Evolutionary conservation across 2,113 vertebrate genomes (phyloP), one percentile per base, ranked within the genome.

Genomic region (Phodopus roborovskii): DNA sequence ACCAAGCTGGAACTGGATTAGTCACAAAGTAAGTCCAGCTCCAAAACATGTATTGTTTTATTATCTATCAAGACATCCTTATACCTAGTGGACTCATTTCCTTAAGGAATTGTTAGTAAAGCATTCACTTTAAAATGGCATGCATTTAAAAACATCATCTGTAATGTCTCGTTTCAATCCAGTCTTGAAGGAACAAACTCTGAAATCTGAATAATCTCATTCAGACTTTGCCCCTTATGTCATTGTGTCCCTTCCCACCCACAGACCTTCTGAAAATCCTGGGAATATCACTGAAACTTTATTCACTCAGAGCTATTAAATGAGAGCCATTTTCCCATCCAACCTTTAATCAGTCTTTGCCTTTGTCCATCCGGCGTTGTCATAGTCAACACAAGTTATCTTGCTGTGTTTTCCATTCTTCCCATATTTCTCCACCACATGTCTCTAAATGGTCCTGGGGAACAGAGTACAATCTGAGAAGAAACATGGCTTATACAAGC

Each of bases 41-140:
- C 42, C 70, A 79, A 84, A 90, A 66, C 1, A 1, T 12, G 36
- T 4, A 78, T 84, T 86, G 26, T 42, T 91, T 81, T 58, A 17
- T 62, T 93, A 66, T 87, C 50, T 22, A 45, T 50, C 71, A 48
- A n/a, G 90, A 48, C 36, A 86, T 56, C 39, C 30, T 26, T 64
- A 64, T 66, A 84, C 10, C 42, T 81, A 39, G 26, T 45, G 13
- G 70, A 77, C 85, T n/a, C 56, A 48, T 88, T 88, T 85, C 42
- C 28, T 94, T 88, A 90, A 53, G 53, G 42, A 82, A 88, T 86
- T 91, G 11, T 95, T 58, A 50, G 30, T n/a, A 71, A 75, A n/a
- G 1, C 56, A 91, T 19, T 92, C 24, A 60, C 79, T 92, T 90
- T 92, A 74, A 95, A 95, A 71, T 53, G 28, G 26, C 42, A 56